Conservation (phyloP, 2,888 invertebrate genomes). For the Halocaridina rubra region DNA sequence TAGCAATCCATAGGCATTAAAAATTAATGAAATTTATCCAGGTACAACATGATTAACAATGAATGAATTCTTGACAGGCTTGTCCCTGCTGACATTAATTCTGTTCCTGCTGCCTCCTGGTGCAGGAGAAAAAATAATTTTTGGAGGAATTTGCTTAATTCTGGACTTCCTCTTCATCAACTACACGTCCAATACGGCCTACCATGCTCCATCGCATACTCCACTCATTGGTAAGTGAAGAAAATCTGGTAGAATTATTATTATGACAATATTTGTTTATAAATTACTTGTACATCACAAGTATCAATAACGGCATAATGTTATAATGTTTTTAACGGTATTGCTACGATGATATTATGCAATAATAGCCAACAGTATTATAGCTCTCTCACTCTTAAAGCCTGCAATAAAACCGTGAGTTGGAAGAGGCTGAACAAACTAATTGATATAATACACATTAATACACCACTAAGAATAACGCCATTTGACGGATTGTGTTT, state of each 20-base stretch:
- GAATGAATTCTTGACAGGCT: not conserved
- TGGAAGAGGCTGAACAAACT: no score
- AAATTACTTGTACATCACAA: not conserved
- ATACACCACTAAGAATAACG: no score
- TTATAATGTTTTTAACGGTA: not conserved
- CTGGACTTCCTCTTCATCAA: conserved; percentile 45
- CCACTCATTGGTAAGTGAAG: conserved; percentile 47
- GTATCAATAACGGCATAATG: not conserved
- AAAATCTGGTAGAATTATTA: no score
- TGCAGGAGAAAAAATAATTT: conserved; percentile 36
- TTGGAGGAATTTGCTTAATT: conserved; percentile 31
- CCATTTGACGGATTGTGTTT: no score
- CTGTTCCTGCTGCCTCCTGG: conserved; percentile 45
- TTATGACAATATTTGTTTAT: no score
- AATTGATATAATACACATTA: no score
- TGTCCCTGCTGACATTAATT: not conserved
- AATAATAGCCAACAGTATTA: not conserved
- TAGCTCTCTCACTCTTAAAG: not conserved
- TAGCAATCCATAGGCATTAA: no score
- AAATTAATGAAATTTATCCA: no score
- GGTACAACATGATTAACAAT: no score
- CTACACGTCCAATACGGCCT: conserved; percentile 15
- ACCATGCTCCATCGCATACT: conserved; percentile 36
- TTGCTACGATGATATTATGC: not conserved
- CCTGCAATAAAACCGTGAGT: no score